Evolutionary conservation across 2,113 vertebrate genomes (phyloP).

Genomic region (Fregata magnificens): DNA sequence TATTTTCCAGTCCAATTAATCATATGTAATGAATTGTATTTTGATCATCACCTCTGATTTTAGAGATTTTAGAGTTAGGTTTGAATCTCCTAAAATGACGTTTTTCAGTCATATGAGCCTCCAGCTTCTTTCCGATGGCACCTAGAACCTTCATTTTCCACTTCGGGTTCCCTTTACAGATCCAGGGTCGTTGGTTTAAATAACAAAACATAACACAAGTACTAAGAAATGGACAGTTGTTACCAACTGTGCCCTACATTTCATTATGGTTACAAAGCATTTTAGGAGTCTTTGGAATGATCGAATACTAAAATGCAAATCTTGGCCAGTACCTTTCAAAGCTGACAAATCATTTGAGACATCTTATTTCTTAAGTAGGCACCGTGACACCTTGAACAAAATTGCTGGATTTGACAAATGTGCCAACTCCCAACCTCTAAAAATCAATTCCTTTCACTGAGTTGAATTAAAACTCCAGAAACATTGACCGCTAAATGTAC

Average conservation of each 20-base stretch:
- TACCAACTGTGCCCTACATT: neutral
- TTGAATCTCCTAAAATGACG: neutral
- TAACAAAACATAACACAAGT: neutral
- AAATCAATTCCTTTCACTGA: constrained; percentile 5
- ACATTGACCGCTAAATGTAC: neutral
- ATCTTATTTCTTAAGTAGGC: neutral
- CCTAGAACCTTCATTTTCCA: neutral
- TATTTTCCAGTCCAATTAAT: neutral
- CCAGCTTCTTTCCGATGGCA: neutral
- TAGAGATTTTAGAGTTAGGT: neutral
- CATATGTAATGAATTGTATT: neutral
- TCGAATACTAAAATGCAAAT: neutral
- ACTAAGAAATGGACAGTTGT: neutral
- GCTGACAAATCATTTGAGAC: neutral
- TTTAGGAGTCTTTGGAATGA: neutral
- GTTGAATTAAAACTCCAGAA: neutral
- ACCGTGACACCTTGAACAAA: neutral
- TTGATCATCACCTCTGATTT: neutral
- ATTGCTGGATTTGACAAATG: neutral
- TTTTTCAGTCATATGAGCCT: neutral
- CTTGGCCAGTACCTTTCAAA: neutral
- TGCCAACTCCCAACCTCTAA: neutral
- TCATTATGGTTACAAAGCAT: neutral
- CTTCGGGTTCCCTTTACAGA: neutral
- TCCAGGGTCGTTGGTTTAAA: neutral